Base-by-base conservation (phyloP, 2,113 vertebrate species). In the Ceyx cyanopectus region DNA sequence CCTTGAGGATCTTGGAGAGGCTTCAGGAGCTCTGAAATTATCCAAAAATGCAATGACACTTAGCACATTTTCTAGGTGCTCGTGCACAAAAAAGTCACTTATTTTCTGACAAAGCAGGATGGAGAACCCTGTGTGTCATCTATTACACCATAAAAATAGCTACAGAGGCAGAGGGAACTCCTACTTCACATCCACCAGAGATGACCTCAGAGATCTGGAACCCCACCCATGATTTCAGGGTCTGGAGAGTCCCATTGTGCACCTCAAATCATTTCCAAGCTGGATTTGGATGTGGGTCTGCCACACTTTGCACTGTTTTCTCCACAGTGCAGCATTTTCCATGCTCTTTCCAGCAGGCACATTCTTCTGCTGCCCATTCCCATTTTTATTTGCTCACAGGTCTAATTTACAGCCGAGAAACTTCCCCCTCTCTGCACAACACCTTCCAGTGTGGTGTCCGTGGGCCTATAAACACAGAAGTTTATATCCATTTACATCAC, bases 11-110 rank as follows among this genome's bases (percentile, higher is more conserved):
- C 32, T 10, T 7, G 1, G 12, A 57, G 46, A 57, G 57, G 20
- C 43, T 66, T 10, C 46, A 22, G 66, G 41, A 75, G 37, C 67
- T 22, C 26, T 19, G 27, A 29, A 69, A 13, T 4, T 0, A 6
- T 24, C 63, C 68, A 32, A n/a, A 46, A 53, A 40, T 5, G 4
- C 1, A 23, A 12, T 24, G 20, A 30, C 6, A 4, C 7, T 19
- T 9, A 19, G 27, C 6, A 1, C 1, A 0, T 3, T 30, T 53
- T 56, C 43, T 51, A 21, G 53, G 14, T 2, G 16, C 9, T 20
- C 1, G 0, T 9, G 29, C 34, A 51, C 12, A 15, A 40, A 62
- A 62, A 8, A 0, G 1, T 1, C 15, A 5, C 10, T 26, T 12
- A 5, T 9, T 57, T 41, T 48, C 10, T 23, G 41, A 70, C 23